phyloP scores from a whole-genome alignment of 1,140 invertebrate species.

The Bombus vancouverensis region DNA sequence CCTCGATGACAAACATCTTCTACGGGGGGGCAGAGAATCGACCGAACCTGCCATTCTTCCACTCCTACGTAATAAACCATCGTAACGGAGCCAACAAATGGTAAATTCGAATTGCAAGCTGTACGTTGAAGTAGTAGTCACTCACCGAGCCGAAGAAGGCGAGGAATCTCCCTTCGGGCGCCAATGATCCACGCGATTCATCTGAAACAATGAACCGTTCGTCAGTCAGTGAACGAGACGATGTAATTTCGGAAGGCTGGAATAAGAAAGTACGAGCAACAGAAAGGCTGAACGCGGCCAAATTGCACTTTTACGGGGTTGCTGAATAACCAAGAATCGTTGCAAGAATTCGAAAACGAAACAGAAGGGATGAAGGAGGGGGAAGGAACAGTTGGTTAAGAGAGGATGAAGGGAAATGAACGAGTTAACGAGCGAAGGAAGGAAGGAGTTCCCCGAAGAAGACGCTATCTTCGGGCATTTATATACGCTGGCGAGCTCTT shows the following conservation, averaged over 20 bases:
- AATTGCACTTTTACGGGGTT: conserved; percentile 62
- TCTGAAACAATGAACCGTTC: conserved; percentile 63
- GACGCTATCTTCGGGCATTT: conserved; percentile 62
- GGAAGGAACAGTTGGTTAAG: not conserved
- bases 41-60: not conserved
- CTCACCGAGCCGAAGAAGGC: conserved; percentile 31
- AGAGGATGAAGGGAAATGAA: conserved; percentile 16
- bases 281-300: too few relatives aligned
- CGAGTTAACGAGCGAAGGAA: conserved; percentile 20
- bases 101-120: not conserved
- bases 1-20: conserved; percentile 1
- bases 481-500: conserved; percentile 50
- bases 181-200: conserved; percentile 11
- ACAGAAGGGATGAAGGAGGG: not conserved
- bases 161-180: not conserved
- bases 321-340: conserved; percentile 27
- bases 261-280: not conserved
- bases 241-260: not conserved
- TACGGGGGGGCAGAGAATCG: too few relatives aligned
- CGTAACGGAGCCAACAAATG: too few relatives aligned
- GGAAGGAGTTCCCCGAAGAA: conserved; percentile 24
- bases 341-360: not conserved
- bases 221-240: not conserved
- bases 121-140: not conserved
- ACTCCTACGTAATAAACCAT: not conserved